A percentile compares a stretch with the other conserved stretches of the same genome.
Conservation (phyloP, 2,113 vertebrate species). For the Sinocyclocheilus anshuiensis region DNA sequence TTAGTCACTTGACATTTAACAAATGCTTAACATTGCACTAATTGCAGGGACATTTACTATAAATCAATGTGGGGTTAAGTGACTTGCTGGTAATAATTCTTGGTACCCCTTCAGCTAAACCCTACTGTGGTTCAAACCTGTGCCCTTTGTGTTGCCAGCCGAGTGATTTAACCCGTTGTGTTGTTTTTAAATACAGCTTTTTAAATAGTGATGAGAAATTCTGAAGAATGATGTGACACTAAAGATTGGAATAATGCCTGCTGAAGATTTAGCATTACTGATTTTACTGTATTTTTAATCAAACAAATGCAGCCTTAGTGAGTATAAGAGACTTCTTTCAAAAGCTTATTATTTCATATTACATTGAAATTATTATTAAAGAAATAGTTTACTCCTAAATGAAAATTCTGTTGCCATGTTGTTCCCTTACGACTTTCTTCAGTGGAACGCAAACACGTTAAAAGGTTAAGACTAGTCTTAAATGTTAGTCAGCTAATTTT, state of each 20-base stretch:
- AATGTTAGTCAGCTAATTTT: too few species aligned
- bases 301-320: background rate
- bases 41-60: slow-evolving; percentile 16
- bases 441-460: background rate
- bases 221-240: background rate
- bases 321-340: background rate
- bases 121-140: background rate
- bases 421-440: background rate
- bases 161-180: background rate
- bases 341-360: background rate
- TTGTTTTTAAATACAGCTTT: background rate
- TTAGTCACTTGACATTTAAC: slow-evolving; percentile 27
- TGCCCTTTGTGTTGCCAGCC: background rate
- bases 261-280: too few species aligned
- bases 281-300: background rate
- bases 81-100: background rate
- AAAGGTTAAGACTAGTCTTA: background rate
- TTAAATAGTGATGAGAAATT: background rate
- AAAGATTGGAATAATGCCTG: too few species aligned
- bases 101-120: background rate
- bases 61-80: slow-evolving; percentile 4
- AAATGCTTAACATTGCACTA: slow-evolving; percentile 6
- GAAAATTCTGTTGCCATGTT: background rate
- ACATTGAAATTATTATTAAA: too few species aligned
- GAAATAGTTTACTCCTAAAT: background rate